Evolutionary conservation across 2,797 vertebrate species (phyloP).

Genomic region (Otus scops): DNA sequence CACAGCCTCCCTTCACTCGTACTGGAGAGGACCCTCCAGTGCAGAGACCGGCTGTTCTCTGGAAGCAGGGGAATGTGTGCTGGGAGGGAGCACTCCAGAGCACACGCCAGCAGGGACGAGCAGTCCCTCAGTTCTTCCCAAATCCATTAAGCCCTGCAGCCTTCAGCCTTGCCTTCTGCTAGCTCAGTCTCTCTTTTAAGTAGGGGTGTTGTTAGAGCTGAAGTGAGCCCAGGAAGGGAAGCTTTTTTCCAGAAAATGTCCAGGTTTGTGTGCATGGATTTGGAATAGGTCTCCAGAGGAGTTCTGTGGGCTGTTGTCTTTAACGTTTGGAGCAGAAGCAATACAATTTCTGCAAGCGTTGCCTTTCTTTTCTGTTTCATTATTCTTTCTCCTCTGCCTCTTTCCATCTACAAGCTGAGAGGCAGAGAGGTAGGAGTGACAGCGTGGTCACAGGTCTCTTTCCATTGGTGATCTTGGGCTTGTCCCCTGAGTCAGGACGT

Average conservation of each 20-base stretch:
- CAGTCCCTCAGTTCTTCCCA: not conserved
- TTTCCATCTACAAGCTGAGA: not conserved
- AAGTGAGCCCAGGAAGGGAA: not conserved
- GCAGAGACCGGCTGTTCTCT: not conserved
- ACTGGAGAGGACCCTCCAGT: not conserved
- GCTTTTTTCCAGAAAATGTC: not conserved
- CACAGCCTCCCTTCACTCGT: not conserved
- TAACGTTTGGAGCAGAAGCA: slow-evolving; percentile 3
- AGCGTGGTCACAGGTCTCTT: not conserved
- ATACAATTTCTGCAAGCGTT: not conserved
- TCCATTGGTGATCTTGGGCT: not conserved
- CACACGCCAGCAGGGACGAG: not conserved
- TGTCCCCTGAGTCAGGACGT: not conserved
- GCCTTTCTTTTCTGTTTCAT: not conserved
- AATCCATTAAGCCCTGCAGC: not conserved
- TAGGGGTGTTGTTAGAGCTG: not conserved
- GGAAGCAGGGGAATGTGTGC: not conserved
- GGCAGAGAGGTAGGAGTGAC: not conserved
- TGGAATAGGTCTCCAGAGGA: not conserved
- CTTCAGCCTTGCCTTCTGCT: not conserved
- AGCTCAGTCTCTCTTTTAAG: not conserved
- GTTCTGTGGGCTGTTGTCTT: not conserved
- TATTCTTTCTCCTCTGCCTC: not conserved
- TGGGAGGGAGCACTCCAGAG: not conserved
- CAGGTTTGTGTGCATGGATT: not conserved